Evolutionary conservation across 2,113 vertebrate species (phyloP).

Genomic region (Pristiophorus japonicus): DNA sequence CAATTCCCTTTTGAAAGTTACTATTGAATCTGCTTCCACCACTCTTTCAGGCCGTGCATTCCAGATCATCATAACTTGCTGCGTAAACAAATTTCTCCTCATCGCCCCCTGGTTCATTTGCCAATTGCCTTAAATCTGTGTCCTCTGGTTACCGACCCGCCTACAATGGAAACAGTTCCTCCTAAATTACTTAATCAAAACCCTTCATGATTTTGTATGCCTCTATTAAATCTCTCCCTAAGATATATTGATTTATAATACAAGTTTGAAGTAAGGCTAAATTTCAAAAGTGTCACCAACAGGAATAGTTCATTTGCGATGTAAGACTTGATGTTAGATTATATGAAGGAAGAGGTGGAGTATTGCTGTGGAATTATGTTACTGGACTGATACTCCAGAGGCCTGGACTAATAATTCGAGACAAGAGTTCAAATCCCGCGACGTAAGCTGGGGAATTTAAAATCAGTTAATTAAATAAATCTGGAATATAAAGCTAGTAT

Average conservation of each 20-base stretch:
- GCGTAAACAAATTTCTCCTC: not conserved
- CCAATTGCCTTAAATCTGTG: not conserved
- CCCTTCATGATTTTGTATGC: not conserved
- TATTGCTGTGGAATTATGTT: not conserved
- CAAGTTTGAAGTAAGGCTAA: not conserved
- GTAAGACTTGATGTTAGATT: not conserved
- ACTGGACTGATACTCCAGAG: too few species aligned
- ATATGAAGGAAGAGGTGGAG: not conserved
- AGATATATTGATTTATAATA: not conserved
- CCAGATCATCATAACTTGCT: not conserved
- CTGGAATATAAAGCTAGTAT: too few species aligned
- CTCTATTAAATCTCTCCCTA: not conserved
- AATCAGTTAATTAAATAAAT: too few species aligned
- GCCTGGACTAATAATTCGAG: too few species aligned
- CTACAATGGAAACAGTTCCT: not conserved
- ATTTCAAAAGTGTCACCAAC: not conserved
- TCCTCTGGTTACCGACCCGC: too few species aligned
- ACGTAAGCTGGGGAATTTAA: too few species aligned
- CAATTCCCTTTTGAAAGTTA: not conserved
- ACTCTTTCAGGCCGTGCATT: not conserved
- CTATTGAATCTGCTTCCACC: not conserved
- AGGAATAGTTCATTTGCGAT: not conserved
- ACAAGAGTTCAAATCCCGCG: too few species aligned
- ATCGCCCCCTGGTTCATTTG: not conserved
- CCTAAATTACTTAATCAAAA: not conserved